Evolutionary conservation across 2,113 vertebrate genomes (phyloP), one percentile per base, ranked within the genome.

Genomic region (Petroica traversi): DNA sequence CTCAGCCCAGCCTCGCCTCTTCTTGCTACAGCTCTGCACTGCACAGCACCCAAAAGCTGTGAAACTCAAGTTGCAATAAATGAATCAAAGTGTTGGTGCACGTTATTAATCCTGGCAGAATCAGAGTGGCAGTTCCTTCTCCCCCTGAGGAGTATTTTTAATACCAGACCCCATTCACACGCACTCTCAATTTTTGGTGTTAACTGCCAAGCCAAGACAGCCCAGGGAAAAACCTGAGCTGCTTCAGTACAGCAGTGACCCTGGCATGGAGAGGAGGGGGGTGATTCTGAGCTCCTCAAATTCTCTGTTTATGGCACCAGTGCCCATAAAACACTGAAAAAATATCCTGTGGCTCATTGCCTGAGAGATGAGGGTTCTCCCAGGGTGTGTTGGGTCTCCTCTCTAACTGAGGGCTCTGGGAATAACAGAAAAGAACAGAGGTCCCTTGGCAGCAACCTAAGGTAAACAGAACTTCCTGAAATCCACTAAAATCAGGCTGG

Each of bases 321-420:
- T 14, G 46, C 5, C 9, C 2, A 2, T 29, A 46, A 85, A 54
- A 55, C 45, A 23, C 46, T 8, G 9, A 25, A 73, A 48, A 88
- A 88, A 62, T 9, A 62, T 12, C 51, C 49, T 0, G 0, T 5
- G 33, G 41, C 40, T 40, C 12, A 1, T 61, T 45, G 26, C 13
- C 51, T 54, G 62, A 26, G 48, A 76, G 19, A 51, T 9, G 24
- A 11, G 36, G 2, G 5, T 16, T 61, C 33, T n/a, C 34, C 45
- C 26, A 12, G 9, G 31, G 10, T 28, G 16, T 51, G 26, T 14
- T 61, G 22, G n/a, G 54, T 86, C n/a, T 91, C 33, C 46, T 18
- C 2, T 3, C 5, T 8, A 9, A 49, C 14, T 34, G 67, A 73
- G 24, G 5, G 36, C 31, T 76, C 31, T 61, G 76, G 40, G 40